Base-by-base conservation (phyloP, 2,888 invertebrate genomes). In the Pollenia amentaria region DNA sequence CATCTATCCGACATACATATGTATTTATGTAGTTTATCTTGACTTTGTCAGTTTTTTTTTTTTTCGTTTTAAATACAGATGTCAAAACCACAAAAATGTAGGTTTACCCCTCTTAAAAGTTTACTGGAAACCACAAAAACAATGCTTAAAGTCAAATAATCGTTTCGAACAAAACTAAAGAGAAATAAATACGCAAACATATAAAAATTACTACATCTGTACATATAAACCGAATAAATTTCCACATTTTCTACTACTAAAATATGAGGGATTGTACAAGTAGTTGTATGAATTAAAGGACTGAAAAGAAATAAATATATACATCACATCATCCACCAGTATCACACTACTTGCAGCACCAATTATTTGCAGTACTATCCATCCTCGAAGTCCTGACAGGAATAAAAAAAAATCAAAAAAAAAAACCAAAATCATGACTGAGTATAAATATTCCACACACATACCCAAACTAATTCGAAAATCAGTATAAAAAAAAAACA, bases 11-110 rank as follows among this genome's bases (percentile, higher is more conserved):
- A 73, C 12, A 48, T 38, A 64, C 42, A 42, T 48, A 16, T 9
- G 16, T 53, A 64, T 51, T 51, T 48, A 16, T 9, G 16, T 53
- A 42, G 62, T 21, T 42, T 64, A 53, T 80, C 46, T 64, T 46
- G 12, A 76, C 18, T 64, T 44, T 46, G 44, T 64, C 55, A 46
- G 18, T 48, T 42, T 78, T 38, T 38, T 69, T 51, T 70, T 48
- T 3, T 53, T 51, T 70, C 69, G 6, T 64, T 75, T 55, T 46
- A 77, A 60, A 72, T 72, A 57, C 86, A 86, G 86, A 83, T 77
- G 86, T 86, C 83, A 86, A 86, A 86, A 86, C 83, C 83, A 83
- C 86, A 86, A 82, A 80, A 62, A 79, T 83, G 18, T 60, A 55
- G 9, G 18, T 70, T 67, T 60, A 46, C 73, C 48, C 72, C 42